Evolutionary conservation across 2,888 invertebrate species (phyloP).

Genomic region (Subacronicta megacephala): DNA sequence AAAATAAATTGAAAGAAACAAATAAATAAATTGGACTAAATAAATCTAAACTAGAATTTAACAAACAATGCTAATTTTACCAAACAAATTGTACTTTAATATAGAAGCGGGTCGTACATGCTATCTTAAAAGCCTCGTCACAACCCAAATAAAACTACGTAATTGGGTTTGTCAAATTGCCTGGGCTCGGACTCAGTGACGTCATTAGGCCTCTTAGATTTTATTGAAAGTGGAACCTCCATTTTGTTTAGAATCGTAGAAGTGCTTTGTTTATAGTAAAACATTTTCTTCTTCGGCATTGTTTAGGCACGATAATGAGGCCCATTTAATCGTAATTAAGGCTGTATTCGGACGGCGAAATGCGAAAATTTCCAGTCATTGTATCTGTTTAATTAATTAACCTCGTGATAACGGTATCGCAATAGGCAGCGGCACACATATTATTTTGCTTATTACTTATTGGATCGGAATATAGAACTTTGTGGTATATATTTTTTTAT

Average conservation of each 20-base stretch:
- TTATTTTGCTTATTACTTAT: conserved; percentile 12
- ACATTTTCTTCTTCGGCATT: conserved; percentile 54
- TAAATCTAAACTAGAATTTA: conserved; percentile 18
- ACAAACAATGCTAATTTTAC: conserved; percentile 40
- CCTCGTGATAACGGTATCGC: conserved; percentile 17
- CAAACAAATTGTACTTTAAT: conserved; percentile 44
- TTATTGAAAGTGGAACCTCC: conserved; percentile 62
- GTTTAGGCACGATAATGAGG: conserved; percentile 46
- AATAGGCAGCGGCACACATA: background rate
- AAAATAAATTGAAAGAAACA: no score
- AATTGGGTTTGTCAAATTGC: conserved; percentile 72
- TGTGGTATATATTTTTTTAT: no score
- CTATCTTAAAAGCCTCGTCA: conserved; percentile 54
- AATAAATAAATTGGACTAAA: conserved; percentile 12
- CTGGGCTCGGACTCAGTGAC: conserved; percentile 60
- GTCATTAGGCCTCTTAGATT: conserved; percentile 66
- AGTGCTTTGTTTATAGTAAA: conserved; percentile 54
- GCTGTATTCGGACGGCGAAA: conserved; percentile 30
- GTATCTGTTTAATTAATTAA: conserved; percentile 24
- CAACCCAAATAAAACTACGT: conserved; percentile 69
- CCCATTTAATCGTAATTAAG: conserved; percentile 53
- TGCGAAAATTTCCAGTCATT: conserved; percentile 32
- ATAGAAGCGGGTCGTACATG: conserved; percentile 24
- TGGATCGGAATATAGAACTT: background rate
- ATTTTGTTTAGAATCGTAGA: conserved; percentile 57